Evolutionary conservation across 2,888 invertebrate species (phyloP), one percentile per base, ranked within the genome.

Genomic region (Hedychridium roseum): DNA sequence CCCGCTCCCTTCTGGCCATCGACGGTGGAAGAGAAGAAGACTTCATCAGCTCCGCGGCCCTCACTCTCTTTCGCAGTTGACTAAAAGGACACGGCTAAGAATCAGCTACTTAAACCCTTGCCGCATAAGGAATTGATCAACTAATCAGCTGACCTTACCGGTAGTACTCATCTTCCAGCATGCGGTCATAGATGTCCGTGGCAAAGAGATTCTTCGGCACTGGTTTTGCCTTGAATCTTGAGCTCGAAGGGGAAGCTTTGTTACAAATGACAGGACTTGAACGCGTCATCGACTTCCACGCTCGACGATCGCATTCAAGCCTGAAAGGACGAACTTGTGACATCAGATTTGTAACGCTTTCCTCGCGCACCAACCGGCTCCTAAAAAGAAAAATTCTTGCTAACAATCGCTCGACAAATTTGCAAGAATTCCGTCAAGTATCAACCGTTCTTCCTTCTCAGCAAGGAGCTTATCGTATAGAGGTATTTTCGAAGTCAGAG

Each of bases 121-220:
- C 11, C 18, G 1, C 12, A 34, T 34, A 17, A 17, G 4, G 7
- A 41, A 21, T 11, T 14, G 7, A 23, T 26, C 42, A 20, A 32
- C 23, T 14, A 30, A 14, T 50, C 17, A 31, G 2, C 20, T 11
- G 31, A 7, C 20, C 46, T 57, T 66, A 88, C 88, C 88, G 83
- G 73, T 87, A 88, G 77, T 86, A 89, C 57, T 88, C 87, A 61
- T 89, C 87, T 68, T 89, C 88, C 56, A 86, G 83, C 82, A 87
- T 86, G 70, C 86, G 87, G 54, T 86, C 85, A 56, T 88, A 88
- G 64, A 88, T 83, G 54, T 87, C 87, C 66, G 87, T 87, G 11
- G 87, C 87, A 68, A 88, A 89, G 15, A 89, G 77, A 74, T 87
- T 86, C 68, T 83, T 87, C 0, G 89, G 88, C 6, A 89, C 84